Base-by-base conservation (phyloP, 2,797 vertebrate genomes). In the Aphelocoma californica region DNA sequence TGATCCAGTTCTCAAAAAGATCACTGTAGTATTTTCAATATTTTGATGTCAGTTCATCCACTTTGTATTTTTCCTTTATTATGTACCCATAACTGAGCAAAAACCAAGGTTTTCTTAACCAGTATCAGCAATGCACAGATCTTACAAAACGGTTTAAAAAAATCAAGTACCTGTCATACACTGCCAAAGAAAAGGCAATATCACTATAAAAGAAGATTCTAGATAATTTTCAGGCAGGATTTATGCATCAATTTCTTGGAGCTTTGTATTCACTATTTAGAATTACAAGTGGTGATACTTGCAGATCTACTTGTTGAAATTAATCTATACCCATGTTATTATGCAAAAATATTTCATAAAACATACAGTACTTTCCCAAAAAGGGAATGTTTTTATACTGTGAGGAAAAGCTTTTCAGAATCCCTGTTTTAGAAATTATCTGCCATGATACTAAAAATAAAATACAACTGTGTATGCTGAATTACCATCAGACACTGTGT, bases 361-460 rank as follows among this genome's bases (percentile, higher is more conserved):
- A 21, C 38, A n/a, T 36, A 65, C 40, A 65, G 38, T 69, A 62
- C 20, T 75, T 81, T 60, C n/a, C 64, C 74, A 51, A 72, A 86
- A 81, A 69, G 18, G 47, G 24, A 88, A n/a, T 18, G 4, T 40
- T 86, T 47, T 67, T 88, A 58, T 78, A 67, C 23, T 71, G 50
- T 80, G n/a, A 81, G 40, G 65, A 90, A 70, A 34, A 89, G 40
- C n/a, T 69, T 15, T 66, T 62, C 40, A 66, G 56, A 86, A 74
- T 93, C 53, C 75, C 66, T 86, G 62, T 48, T 87, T 83, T 57
- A 74, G 82, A 89, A 87, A 57, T 45, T 18, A 58, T 73, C 57
- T 86, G 66, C 79, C 47, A 42, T 36, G 34, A 51, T 53, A 34
- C 51, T 84, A 93, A 94, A 93, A 96, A 93, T 88, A 92, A 93